Evolutionary conservation across 2,797 vertebrate species (phyloP), one percentile per base, ranked within the genome.

Genomic region (Gila robusta): DNA sequence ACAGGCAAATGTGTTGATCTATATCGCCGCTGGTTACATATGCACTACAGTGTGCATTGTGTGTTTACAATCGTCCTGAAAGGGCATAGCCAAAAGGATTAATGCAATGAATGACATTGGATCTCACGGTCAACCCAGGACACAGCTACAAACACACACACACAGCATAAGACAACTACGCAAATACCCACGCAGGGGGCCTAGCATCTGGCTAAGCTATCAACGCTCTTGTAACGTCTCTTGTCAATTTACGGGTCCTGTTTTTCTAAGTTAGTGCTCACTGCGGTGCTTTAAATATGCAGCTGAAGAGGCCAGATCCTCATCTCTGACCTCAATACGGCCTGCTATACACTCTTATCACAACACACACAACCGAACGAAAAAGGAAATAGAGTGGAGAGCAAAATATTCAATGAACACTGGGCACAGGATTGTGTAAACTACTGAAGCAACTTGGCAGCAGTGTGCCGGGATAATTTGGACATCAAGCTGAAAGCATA

Each of bases 161-260:
- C 78, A 81, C 19, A 23, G 23, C 28, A 59, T 66, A 37, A 79
- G 76, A 76, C 62, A 56, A 59, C 66, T 16, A 56, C 41, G 26
- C 71, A 77, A 37, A 79, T 56, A 49, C n/a, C 59, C 44, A 44
- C 47, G 1, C 49, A 54, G 66, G 66, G 74, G 76, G n/a, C 32
- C 23, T 71, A 79, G 64, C 83, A 85, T 85, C 83, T 85, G 83
- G 66, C 66, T 72, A 85, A 79, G 19, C 52, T 12, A 71, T 85
- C 76, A 85, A 17, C 17, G 26, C 76, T 79, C 67, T 79, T 72
- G 26, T 47, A 79, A 71, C 4, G 14, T 72, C 77, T 85, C 64
- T 41, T 64, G 66, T 71, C 67, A 85, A 59, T 72, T 79, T 79
- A 72, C 2, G 52, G 79, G 76, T 70, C 49, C 66, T 72, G 76